These are phyloP conservation scores for Epinephelus fuscoguttatus DNA, from an alignment of 2,113 vertebrate species.

Conservation along the genomic window DNA sequence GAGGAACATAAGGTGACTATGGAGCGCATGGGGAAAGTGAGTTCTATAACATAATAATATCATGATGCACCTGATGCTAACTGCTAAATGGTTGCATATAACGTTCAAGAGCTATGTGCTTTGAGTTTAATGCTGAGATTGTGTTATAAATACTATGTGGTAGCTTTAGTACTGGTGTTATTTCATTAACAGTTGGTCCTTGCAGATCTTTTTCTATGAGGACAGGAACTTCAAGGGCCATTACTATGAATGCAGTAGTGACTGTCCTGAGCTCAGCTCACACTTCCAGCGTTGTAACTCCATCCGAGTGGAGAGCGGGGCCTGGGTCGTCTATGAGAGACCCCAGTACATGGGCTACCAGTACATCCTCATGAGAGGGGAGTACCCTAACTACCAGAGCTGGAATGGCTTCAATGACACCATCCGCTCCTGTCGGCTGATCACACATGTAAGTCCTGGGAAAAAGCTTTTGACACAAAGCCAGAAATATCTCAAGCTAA, in stretches of 20 bases:
- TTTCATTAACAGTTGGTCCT: neutral
- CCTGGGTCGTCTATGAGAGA: conserved; percentile 75
- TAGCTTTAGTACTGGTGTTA: no score
- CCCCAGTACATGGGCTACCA: conserved; percentile 67
- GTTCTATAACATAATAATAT: neutral
- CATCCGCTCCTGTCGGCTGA: conserved; percentile 63
- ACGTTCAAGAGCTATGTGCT: no score
- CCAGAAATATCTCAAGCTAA: neutral
- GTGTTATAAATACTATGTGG: no score
- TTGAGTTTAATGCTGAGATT: no score
- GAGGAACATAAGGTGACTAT: conserved; percentile 45
- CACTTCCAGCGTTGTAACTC: conserved; percentile 77
- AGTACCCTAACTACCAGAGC: conserved; percentile 69
- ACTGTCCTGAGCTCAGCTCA: conserved; percentile 73
- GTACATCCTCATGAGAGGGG: conserved; percentile 68
- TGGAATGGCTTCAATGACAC: conserved; percentile 70
- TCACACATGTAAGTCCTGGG: conserved; percentile 57
- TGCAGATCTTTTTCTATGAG: conserved; percentile 79
- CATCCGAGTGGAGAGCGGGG: conserved; percentile 73
- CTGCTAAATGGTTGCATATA: neutral
- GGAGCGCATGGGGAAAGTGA: conserved; percentile 68
- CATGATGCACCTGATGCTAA: neutral
- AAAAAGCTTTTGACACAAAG: neutral
- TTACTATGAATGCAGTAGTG: conserved; percentile 71
- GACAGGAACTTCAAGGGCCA: conserved; percentile 79